phyloP scores from a whole-genome alignment of 2,113 vertebrate genomes.

The Paradoxurus hermaphroditus region DNA sequence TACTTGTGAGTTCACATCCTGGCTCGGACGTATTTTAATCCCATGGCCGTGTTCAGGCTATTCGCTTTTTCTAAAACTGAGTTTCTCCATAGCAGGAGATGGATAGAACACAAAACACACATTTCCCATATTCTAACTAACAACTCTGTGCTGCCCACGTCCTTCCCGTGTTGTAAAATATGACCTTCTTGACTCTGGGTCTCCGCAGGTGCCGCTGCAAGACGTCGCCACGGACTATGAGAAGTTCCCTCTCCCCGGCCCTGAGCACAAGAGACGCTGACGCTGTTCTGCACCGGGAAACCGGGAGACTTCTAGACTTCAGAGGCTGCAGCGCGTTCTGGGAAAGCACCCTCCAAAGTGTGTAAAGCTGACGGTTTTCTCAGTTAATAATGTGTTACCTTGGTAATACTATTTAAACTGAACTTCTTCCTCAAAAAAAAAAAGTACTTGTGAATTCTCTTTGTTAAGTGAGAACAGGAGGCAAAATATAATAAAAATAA shows the following conservation, averaged over 20 bases:
- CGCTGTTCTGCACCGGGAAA: not conserved
- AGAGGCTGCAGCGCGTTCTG: not conserved
- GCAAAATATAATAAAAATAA: not conserved
- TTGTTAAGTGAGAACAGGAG: not conserved
- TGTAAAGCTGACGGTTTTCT: not conserved
- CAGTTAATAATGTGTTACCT: not conserved
- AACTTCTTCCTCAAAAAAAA: not conserved
- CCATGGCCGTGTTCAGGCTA: not conserved
- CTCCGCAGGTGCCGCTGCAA: not conserved
- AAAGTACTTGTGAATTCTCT: not conserved
- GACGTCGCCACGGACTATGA: not conserved
- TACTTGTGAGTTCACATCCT: not conserved
- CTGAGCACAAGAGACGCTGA: not conserved
- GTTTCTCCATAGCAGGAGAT: not conserved
- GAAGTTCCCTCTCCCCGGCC: no score
- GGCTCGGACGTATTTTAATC: not conserved
- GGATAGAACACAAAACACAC: not conserved
- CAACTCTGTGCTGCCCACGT: not conserved
- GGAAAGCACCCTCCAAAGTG: not conserved
- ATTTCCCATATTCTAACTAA: not conserved
- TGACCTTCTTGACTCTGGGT: not conserved
- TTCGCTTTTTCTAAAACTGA: not conserved
- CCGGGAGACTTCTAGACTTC: not conserved
- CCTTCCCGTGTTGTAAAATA: not conserved
- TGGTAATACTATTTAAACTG: not conserved